phyloP scores from a whole-genome alignment of 1,140 invertebrate genomes.

The Drosophila quadrilineata region DNA sequence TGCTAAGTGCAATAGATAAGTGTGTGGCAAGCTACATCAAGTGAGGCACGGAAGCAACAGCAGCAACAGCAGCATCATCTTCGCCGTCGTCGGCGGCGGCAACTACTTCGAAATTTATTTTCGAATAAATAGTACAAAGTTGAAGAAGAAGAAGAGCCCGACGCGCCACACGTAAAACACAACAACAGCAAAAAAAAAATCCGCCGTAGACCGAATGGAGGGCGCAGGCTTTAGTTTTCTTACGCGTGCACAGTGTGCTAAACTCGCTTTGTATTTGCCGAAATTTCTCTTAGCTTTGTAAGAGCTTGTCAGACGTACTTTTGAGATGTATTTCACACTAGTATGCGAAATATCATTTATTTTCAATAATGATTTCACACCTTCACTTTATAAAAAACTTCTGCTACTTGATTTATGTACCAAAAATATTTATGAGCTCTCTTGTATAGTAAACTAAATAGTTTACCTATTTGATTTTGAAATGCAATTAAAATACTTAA shows the following conservation, averaged over 20 bases:
- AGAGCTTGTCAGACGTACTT: no score
- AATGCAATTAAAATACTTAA: no score
- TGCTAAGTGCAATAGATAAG: conserved; percentile 62
- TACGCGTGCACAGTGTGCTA: conserved; percentile 59
- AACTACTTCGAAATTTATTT: conserved; percentile 78
- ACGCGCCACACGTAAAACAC: conserved; percentile 61
- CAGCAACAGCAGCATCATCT: conserved; percentile 10
- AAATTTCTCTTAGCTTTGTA: no score
- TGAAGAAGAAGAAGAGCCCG: conserved; percentile 63
- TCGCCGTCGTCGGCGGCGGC: conserved; percentile 11
- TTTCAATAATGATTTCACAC: conserved; percentile 4
- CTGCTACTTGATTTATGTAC: no score
- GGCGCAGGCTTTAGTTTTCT: conserved; percentile 36
- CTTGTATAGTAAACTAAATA: no score
- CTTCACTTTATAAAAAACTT: conserved; percentile 1
- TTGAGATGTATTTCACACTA: conserved; percentile 12
- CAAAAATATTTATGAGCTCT: no score
- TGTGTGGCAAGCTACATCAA: conserved; percentile 43
- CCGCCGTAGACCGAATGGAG: conserved; percentile 38
- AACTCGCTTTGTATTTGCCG: conserved; percentile 15
- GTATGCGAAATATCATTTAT: conserved; percentile 10
- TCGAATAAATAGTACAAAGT: conserved; percentile 78
- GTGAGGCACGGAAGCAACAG: conserved; percentile 13
- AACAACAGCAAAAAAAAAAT: conserved; percentile 63
- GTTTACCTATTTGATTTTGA: no score